Conservation (phyloP, 2,888 invertebrate species). For the Amiota minor region DNA sequence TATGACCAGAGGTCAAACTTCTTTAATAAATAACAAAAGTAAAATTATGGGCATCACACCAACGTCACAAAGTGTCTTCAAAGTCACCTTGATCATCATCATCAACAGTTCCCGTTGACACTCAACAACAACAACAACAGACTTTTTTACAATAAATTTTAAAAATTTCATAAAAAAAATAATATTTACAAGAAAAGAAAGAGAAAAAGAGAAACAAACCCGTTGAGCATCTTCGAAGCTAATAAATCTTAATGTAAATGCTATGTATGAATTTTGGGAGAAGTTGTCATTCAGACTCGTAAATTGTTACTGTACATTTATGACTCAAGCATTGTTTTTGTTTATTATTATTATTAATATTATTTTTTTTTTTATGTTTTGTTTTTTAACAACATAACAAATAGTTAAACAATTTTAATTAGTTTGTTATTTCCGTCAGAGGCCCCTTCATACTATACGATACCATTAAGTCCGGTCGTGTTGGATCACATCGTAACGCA, state of each 20-base stretch:
- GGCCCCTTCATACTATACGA: background rate
- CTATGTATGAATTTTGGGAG: background rate
- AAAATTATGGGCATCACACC: background rate
- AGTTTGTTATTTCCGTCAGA: background rate
- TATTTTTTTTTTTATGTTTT: too few relatives aligned
- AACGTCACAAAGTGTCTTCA: background rate
- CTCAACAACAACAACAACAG: background rate
- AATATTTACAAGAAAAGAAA: background rate
- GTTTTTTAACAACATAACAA: background rate
- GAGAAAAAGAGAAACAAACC: background rate
- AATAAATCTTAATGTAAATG: background rate
- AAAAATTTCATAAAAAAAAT: background rate
- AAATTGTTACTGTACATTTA: background rate
- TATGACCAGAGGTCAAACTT: conserved; percentile 20
- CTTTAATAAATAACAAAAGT: background rate
- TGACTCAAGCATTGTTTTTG: too few relatives aligned
- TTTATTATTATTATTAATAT: too few relatives aligned
- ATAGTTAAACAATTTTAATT: conserved; percentile 24
- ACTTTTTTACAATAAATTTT: too few relatives aligned
- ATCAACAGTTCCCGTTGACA: too few relatives aligned
- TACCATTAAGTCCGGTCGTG: background rate
- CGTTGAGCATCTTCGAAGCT: background rate
- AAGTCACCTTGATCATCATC: conserved; percentile 13
- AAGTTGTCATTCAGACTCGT: too few relatives aligned
- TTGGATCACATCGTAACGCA: background rate